These are phyloP conservation scores for Amphimedon queenslandica DNA, from an alignment of 37 sponge, comb jelly and placozoan genomes.

Conservation along the genomic window DNA sequence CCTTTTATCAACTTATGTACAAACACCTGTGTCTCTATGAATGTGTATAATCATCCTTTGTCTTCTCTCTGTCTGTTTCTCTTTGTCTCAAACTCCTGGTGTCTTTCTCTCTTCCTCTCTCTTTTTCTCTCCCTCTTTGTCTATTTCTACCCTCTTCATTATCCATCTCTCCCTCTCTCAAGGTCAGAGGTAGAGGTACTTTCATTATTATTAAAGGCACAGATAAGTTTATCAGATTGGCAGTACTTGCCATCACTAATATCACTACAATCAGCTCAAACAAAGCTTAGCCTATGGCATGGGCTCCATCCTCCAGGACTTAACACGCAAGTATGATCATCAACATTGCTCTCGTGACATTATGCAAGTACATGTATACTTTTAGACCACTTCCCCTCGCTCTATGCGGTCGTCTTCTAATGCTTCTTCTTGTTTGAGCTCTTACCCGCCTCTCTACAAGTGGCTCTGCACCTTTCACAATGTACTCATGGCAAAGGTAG, in stretches of 20 bases:
- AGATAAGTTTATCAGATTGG: constrained; percentile 48
- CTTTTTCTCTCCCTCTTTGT: no score
- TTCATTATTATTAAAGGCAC: constrained; percentile 30
- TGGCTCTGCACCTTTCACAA: constrained; percentile 53
- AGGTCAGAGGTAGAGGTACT: constrained; percentile 36
- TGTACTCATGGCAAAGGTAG: constrained; percentile 46
- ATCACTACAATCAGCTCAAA: constrained; percentile 34
- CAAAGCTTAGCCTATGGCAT: constrained; percentile 29
- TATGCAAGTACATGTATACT: not conserved
- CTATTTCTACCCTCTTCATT: no score
- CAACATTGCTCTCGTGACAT: not conserved
- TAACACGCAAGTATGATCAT: constrained; percentile 3
- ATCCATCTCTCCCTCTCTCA: not conserved
- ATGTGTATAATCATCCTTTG: not conserved
- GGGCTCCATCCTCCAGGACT: constrained; percentile 13
- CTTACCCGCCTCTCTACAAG: constrained; percentile 46
- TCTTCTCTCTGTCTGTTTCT: not conserved
- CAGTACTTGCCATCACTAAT: constrained; percentile 48
- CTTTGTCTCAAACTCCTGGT: not conserved
- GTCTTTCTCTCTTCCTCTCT: not conserved
- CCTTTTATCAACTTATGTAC: not conserved
- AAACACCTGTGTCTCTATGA: not conserved
- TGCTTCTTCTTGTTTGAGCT: constrained; percentile 14
- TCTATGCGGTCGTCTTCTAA: not conserved
- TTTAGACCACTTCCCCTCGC: not conserved